phyloP scores from a whole-genome alignment of 2,888 invertebrate species.

The Parochlus steinenii region DNA sequence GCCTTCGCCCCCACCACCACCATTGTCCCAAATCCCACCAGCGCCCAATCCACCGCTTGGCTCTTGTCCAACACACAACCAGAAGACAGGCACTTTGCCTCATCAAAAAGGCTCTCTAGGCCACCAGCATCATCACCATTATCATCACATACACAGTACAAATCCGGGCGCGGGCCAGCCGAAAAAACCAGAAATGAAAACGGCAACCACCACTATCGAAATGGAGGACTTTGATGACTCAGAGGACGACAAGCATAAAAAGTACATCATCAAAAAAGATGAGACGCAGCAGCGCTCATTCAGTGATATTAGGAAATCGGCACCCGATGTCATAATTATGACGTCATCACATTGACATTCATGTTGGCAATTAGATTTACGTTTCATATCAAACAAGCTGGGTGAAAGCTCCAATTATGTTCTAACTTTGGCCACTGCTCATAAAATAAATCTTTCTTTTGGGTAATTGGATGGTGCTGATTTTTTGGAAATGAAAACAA shows the following conservation, averaged over 20 bases:
- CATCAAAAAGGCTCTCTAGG: constrained; percentile 10
- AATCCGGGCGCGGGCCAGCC: constrained; percentile 5
- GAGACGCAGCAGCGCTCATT: constrained; percentile 43
- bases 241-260: constrained; percentile 13
- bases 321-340: constrained; percentile 76
- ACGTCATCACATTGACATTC: constrained; percentile 52
- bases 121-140: constrained; percentile 18
- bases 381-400: too few species aligned
- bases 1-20: constrained; percentile 16
- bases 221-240: constrained; percentile 18
- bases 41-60: too few species aligned
- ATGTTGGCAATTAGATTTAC: too few species aligned
- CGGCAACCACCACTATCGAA: constrained; percentile 20
- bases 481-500: too few species aligned
- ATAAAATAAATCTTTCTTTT: too few species aligned
- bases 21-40: constrained; percentile 5
- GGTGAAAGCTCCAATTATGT: too few species aligned
- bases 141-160: constrained; percentile 14
- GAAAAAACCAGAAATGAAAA: constrained; percentile 12
- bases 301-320: constrained; percentile 75
- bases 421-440: too few species aligned
- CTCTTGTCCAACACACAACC: constrained; percentile 15
- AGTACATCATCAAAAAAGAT: constrained; percentile 19
- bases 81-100: constrained; percentile 12
- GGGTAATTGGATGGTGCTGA: too few species aligned